phyloP scores from a whole-genome alignment of 2,888 invertebrate genomes.

The Amphipyra berbera region DNA sequence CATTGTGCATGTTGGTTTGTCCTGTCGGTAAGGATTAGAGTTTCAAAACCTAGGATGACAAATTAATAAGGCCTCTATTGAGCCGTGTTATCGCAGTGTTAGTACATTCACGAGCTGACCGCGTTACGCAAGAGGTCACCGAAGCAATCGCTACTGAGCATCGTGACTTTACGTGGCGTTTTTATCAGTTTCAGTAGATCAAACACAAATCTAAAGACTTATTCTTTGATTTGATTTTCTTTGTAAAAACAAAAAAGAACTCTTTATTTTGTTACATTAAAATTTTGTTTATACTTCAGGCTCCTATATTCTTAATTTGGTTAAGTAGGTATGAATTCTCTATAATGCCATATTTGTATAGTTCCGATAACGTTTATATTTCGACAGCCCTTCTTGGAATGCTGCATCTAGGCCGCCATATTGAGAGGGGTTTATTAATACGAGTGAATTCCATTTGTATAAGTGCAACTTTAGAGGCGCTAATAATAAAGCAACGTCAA shows the following conservation, averaged over 20 bases:
- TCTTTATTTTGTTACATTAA: too few relatives aligned
- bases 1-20: not conserved
- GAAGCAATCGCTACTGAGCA: conserved; percentile 33
- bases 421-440: too few relatives aligned
- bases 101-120: conserved; percentile 57
- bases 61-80: conserved; percentile 62
- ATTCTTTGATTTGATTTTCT: conserved; percentile 1
- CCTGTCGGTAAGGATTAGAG: conserved; percentile 6
- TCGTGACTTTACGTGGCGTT: conserved; percentile 33
- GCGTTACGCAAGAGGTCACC: conserved; percentile 57
- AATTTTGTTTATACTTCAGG: too few relatives aligned
- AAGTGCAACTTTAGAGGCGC: conserved; percentile 6
- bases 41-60: conserved; percentile 49
- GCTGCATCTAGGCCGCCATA: too few relatives aligned
- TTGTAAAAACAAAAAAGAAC: too few relatives aligned
- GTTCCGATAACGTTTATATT: too few relatives aligned
- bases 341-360: too few relatives aligned
- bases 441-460: conserved; percentile 3
- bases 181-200: conserved; percentile 37
- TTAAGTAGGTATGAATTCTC: too few relatives aligned
- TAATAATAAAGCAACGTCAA: conserved; percentile 14
- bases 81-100: conserved; percentile 46
- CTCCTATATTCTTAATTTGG: too few relatives aligned
- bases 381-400: too few relatives aligned
- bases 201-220: conserved; percentile 13